These are phyloP conservation scores for Cirrhinus molitorella DNA, from an alignment of 2,797 vertebrate genomes.

Conservation along the genomic window DNA sequence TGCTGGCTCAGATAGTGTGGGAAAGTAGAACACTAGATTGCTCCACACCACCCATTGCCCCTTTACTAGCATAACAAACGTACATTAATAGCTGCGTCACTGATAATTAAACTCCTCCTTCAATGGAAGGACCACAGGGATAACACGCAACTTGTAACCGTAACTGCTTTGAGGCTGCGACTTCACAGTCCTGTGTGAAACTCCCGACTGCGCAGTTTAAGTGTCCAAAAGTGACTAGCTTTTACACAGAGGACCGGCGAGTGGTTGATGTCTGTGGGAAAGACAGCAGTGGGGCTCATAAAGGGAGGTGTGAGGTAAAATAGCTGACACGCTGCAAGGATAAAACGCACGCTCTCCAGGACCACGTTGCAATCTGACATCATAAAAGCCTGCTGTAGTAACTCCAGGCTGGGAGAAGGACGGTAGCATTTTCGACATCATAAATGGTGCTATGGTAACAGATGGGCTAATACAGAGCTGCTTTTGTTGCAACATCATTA, in stretches of 20 bases:
- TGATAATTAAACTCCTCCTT: conserved; percentile 46
- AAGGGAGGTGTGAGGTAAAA: conserved; percentile 83
- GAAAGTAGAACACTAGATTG: conserved; percentile 30
- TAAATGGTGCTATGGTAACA: conserved; percentile 76
- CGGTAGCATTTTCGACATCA: conserved; percentile 76
- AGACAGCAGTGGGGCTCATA: conserved; percentile 77
- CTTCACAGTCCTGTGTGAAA: conserved; percentile 56
- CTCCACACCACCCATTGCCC: conserved; percentile 47
- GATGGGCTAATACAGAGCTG: conserved; percentile 75
- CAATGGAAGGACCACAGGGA: conserved; percentile 36
- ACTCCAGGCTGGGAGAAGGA: conserved; percentile 54
- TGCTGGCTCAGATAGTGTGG: conserved; percentile 48
- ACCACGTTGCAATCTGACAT: conserved; percentile 58
- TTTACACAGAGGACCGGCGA: conserved; percentile 41
- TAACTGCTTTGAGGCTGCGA: conserved; percentile 35
- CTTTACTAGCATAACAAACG: conserved; percentile 29
- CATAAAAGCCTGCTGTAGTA: conserved; percentile 59
- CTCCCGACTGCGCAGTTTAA: conserved; percentile 46
- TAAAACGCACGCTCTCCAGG: conserved; percentile 62
- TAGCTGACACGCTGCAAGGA: conserved; percentile 61
- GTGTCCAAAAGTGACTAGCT: conserved; percentile 37
- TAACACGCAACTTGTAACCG: conserved; percentile 12
- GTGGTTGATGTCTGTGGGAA: conserved; percentile 56
- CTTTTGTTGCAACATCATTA: conserved; percentile 51
- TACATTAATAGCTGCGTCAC: conserved; percentile 28